Percentiles rank a stretch among this genome's conserved stretches.
Evolutionary conservation across 2,797 vertebrate species (phyloP).

Genomic region (Trematomus bernacchii): DNA sequence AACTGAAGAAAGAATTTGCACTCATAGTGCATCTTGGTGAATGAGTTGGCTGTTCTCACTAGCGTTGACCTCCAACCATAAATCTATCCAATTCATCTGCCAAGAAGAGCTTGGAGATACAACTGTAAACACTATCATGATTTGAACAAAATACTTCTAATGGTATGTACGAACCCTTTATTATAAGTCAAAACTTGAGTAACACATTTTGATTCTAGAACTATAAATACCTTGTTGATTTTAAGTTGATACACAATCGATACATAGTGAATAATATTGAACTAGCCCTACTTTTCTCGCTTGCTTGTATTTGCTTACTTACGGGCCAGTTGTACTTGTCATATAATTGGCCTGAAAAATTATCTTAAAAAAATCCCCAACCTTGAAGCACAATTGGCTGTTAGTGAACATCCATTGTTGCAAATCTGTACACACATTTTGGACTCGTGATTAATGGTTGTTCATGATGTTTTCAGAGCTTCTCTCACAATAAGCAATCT

Average conservation of each 20-base stretch:
- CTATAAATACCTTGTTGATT: too few species aligned
- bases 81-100: not conserved
- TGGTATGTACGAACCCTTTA: not conserved
- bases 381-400: constrained; percentile 16
- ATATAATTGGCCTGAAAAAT: not conserved
- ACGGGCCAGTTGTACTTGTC: not conserved
- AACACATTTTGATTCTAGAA: too few species aligned
- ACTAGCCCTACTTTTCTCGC: not conserved
- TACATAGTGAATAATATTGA: constrained; percentile 2
- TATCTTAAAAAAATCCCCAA: constrained; percentile 1
- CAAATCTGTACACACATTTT: constrained; percentile 18
- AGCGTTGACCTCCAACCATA: not conserved
- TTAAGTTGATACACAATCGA: not conserved
- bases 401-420: constrained; percentile 7
- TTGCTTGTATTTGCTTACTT: not conserved
- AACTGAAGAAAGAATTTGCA: constrained; percentile 14
- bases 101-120: not conserved
- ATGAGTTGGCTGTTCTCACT: not conserved
- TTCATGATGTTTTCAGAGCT: constrained; percentile 38
- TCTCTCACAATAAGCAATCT: constrained; percentile 36
- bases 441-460: constrained; percentile 37
- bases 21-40: not conserved
- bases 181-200: not conserved
- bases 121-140: not conserved
- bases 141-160: not conserved